Conservation (phyloP, 2,888 invertebrate genomes). For the Dioctria linearis region DNA sequence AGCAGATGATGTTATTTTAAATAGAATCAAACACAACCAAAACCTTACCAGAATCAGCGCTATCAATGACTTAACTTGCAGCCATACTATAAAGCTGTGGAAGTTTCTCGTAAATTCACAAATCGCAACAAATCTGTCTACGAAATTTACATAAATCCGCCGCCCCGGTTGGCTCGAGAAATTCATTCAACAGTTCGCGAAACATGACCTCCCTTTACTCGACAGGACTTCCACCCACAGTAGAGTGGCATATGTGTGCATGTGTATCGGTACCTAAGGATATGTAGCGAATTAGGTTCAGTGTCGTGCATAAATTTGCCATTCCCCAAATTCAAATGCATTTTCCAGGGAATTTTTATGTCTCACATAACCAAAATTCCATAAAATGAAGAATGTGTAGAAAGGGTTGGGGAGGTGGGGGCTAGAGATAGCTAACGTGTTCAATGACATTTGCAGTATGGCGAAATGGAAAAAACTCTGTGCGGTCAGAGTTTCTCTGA, state of each 20-base stretch:
- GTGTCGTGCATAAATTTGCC: slow-evolving; percentile 52
- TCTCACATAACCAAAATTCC: slow-evolving; percentile 43
- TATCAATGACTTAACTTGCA: slow-evolving; percentile 45
- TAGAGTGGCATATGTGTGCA: slow-evolving; percentile 38
- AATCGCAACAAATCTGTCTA: slow-evolving; percentile 62
- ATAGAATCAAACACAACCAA: not conserved
- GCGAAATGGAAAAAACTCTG: slow-evolving; percentile 4
- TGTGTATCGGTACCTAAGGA: slow-evolving; percentile 45
- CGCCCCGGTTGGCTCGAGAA: slow-evolving; percentile 45
- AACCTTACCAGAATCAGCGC: not conserved
- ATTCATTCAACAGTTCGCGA: slow-evolving; percentile 57
- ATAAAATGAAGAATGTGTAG: not conserved
- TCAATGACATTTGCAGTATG: slow-evolving; percentile 41
- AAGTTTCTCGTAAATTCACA: slow-evolving; percentile 60
- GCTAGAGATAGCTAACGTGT: slow-evolving; percentile 29
- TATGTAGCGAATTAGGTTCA: slow-evolving; percentile 50
- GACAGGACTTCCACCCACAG: slow-evolving; percentile 27
- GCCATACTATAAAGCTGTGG: slow-evolving; percentile 1
- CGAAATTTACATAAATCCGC: slow-evolving; percentile 62
- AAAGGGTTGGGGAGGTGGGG: not conserved
- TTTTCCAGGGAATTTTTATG: slow-evolving; percentile 46
- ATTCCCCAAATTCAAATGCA: slow-evolving; percentile 42
- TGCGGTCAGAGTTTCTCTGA: slow-evolving; percentile 42
- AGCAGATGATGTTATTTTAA: no score
- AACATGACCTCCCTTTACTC: slow-evolving; percentile 51